Evolutionary conservation across 2,888 invertebrate species (phyloP).

Genomic region (Clostera curtula): DNA sequence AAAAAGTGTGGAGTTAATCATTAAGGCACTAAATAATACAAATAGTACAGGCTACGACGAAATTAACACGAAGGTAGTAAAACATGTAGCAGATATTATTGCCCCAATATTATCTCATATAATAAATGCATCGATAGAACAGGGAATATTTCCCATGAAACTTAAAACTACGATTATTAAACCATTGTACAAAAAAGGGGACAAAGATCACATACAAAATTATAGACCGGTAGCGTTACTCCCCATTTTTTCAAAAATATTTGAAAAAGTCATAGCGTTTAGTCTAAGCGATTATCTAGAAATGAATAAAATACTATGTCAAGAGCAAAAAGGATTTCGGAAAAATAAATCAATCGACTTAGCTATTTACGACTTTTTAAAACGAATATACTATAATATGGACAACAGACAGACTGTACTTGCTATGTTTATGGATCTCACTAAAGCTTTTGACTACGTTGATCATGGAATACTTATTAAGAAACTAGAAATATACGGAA

Average conservation of each 20-base stretch:
- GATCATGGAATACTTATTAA: no score
- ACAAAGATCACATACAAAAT: neutral
- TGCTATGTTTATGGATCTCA: no score
- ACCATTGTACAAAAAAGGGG: slow-evolving; percentile 3
- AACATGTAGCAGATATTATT: neutral
- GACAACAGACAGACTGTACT: no score
- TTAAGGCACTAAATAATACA: slow-evolving; percentile 2
- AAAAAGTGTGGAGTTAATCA: neutral
- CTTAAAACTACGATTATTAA: slow-evolving; percentile 1
- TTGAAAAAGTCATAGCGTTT: slow-evolving; percentile 2
- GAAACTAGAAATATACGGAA: no score
- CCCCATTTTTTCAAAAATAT: slow-evolving; percentile 1
- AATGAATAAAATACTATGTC: no score
- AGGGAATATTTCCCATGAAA: slow-evolving; percentile 1
- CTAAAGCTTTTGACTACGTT: no score
- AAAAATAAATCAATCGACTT: no score
- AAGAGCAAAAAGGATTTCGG: no score
- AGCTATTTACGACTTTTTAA: no score
- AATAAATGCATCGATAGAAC: slow-evolving; percentile 1
- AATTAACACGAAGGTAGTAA: slow-evolving; percentile 1
- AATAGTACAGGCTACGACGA: slow-evolving; percentile 2
- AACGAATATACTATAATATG: no score
- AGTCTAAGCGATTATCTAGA: no score
- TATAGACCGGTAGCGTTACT: slow-evolving; percentile 4
- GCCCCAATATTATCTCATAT: slow-evolving; percentile 2